These are phyloP conservation scores for Glyphotaelius pellucidus DNA, from an alignment of 2,888 invertebrate species.

Conservation along the genomic window DNA sequence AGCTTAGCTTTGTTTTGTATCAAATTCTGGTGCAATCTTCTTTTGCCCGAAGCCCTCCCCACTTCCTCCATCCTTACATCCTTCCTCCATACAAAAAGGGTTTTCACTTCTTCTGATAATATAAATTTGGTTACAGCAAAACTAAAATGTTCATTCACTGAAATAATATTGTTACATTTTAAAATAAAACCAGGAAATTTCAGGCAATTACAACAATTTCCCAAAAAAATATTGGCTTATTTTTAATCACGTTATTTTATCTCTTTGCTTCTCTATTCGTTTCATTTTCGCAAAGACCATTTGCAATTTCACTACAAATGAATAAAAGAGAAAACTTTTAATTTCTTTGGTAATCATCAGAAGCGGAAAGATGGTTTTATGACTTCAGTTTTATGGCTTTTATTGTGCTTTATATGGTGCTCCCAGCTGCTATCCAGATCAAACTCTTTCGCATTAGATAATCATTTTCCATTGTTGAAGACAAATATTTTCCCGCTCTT, in stretches of 20 bases:
- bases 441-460: slow-evolving; percentile 42
- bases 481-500: neutral
- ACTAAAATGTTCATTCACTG: too few species aligned
- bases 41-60: too few species aligned
- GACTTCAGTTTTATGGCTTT: slow-evolving; percentile 60
- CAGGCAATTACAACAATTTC: too few species aligned
- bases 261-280: neutral
- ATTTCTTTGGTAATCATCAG: slow-evolving; percentile 50
- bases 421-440: slow-evolving; percentile 55
- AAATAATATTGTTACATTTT: too few species aligned
- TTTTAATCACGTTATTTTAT: neutral
- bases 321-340: slow-evolving; percentile 55
- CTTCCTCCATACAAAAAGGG: too few species aligned
- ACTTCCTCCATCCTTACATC: too few species aligned
- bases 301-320: neutral
- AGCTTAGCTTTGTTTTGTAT: too few species aligned
- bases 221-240: too few species aligned
- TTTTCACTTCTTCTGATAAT: too few species aligned
- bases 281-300: neutral
- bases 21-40: neutral
- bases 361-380: slow-evolving; percentile 53
- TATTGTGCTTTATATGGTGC: slow-evolving; percentile 62
- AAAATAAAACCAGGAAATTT: too few species aligned
- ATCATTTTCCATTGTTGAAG: neutral
- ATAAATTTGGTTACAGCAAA: too few species aligned